Conservation (phyloP, 1,140 invertebrate genomes). For the Danaus plexippus region DNA sequence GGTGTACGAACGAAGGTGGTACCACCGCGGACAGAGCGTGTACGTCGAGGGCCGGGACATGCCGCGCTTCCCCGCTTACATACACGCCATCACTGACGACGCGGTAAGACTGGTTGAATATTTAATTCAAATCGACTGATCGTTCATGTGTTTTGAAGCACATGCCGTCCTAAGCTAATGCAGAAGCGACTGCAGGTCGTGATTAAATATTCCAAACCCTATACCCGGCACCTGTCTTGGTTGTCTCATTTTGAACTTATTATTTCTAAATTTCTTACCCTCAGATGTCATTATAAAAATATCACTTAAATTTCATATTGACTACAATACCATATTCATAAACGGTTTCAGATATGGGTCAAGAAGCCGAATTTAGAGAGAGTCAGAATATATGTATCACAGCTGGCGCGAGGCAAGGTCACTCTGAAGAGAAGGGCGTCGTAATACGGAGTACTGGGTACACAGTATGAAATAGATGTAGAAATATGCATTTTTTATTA, state of each 20-base stretch:
- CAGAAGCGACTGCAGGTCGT: no score
- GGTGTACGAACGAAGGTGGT: slow-evolving; percentile 95
- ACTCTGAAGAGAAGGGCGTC: slow-evolving; percentile 86
- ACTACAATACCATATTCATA: no score
- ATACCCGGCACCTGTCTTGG: no score
- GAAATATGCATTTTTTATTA: slow-evolving; percentile 5
- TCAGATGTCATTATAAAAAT: no score
- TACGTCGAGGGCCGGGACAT: slow-evolving; percentile 91
- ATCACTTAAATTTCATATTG: no score
- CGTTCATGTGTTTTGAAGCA: no score
- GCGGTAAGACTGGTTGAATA: slow-evolving; percentile 75
- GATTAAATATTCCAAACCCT: no score
- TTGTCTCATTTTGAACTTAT: no score
- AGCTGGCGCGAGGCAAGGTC: slow-evolving; percentile 90
- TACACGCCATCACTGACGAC: slow-evolving; percentile 90
- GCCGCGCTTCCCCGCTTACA: slow-evolving; percentile 86
- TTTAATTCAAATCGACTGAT: neutral
- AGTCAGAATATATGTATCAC: slow-evolving; percentile 86
- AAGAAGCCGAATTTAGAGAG: slow-evolving; percentile 89
- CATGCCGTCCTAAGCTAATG: no score
- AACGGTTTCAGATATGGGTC: slow-evolving; percentile 85
- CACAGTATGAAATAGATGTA: slow-evolving; percentile 8
- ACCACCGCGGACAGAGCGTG: slow-evolving; percentile 92
- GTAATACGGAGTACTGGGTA: slow-evolving; percentile 29
- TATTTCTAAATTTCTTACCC: no score